These are phyloP conservation scores for Axea sp. DNA, from an alignment of 2,888 invertebrate genomes.

Conservation along the genomic window DNA sequence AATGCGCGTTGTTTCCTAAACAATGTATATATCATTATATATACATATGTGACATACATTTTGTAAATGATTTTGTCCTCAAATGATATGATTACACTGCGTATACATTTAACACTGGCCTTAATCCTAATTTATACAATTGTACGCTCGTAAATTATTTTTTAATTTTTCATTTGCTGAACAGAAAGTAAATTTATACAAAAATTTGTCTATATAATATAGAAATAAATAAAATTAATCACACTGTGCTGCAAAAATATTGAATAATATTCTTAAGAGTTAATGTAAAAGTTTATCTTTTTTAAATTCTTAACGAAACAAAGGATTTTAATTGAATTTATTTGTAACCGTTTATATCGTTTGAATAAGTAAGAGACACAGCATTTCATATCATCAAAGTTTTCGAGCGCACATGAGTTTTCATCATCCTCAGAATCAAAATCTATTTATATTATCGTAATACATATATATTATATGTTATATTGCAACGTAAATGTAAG, in stretches of 20 bases:
- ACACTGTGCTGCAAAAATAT: conserved; percentile 38
- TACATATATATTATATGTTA: conserved; percentile 70
- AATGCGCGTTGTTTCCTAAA: no score
- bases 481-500: conserved; percentile 77
- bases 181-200: conserved; percentile 58
- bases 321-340: conserved; percentile 11
- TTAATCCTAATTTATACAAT: conserved; percentile 79
- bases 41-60: conserved; percentile 59
- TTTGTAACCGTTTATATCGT: background rate
- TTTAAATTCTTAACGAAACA: conserved; percentile 35
- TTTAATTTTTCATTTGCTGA: conserved; percentile 20
- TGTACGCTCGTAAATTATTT: conserved; percentile 60
- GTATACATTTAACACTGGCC: conserved; percentile 80
- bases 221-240: conserved; percentile 59
- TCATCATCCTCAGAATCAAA: conserved; percentile 58
- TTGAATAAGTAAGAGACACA: conserved; percentile 4
- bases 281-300: conserved; percentile 21
- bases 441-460: conserved; percentile 66
- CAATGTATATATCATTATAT: no score
- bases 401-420: conserved; percentile 58
- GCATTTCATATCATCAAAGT: conserved; percentile 26
- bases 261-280: conserved; percentile 28
- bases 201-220: conserved; percentile 44
- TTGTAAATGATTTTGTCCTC: conserved; percentile 70
- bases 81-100: conserved; percentile 79